Percentiles rank a stretch among this genome's conserved stretches.
These are phyloP conservation scores for Drosophila bocqueti DNA, from an alignment of 1,140 invertebrate species.

Conservation along the genomic window DNA sequence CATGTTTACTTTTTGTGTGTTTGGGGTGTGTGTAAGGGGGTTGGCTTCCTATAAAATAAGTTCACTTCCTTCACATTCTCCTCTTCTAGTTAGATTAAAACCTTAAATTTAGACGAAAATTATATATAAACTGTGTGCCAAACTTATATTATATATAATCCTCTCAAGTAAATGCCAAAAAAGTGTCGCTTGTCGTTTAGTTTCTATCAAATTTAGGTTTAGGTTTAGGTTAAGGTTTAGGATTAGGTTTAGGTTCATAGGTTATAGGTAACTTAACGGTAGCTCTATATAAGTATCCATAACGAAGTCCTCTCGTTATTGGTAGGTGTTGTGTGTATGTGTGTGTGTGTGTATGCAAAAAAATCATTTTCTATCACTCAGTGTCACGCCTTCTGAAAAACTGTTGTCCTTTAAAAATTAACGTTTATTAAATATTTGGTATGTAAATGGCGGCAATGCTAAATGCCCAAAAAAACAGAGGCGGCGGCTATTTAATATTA, in stretches of 20 bases:
- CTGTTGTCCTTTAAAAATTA: slow-evolving; percentile 49
- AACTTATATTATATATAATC: slow-evolving; percentile 71
- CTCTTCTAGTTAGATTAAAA: slow-evolving; percentile 58
- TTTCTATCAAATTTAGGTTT: slow-evolving; percentile 49
- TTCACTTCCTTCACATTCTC: slow-evolving; percentile 34
- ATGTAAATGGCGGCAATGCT: slow-evolving; percentile 78
- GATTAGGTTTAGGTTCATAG: slow-evolving; percentile 26
- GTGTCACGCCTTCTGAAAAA: slow-evolving; percentile 53
- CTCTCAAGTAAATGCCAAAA: slow-evolving; percentile 83
- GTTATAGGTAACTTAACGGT: slow-evolving; percentile 63
- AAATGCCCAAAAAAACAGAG: slow-evolving; percentile 54
- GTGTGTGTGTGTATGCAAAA: slow-evolving; percentile 18
- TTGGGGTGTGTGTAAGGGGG: not conserved
- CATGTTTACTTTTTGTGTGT: slow-evolving; percentile 27
- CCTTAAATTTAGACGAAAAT: slow-evolving; percentile 83
- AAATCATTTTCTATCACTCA: slow-evolving; percentile 75
- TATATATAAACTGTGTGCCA: slow-evolving; percentile 57
- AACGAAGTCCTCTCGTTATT: slow-evolving; percentile 53
- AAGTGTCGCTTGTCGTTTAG: slow-evolving; percentile 52
- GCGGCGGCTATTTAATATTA: slow-evolving; percentile 12
- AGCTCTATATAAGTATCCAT: slow-evolving; percentile 71
- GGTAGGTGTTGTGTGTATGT: slow-evolving; percentile 12
- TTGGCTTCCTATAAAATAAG: slow-evolving; percentile 58
- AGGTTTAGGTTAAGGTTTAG: slow-evolving; percentile 31
- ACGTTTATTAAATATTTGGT: slow-evolving; percentile 65